Evolutionary conservation across 2,113 vertebrate genomes (phyloP).

Genomic region (Bubo scandiacus): DNA sequence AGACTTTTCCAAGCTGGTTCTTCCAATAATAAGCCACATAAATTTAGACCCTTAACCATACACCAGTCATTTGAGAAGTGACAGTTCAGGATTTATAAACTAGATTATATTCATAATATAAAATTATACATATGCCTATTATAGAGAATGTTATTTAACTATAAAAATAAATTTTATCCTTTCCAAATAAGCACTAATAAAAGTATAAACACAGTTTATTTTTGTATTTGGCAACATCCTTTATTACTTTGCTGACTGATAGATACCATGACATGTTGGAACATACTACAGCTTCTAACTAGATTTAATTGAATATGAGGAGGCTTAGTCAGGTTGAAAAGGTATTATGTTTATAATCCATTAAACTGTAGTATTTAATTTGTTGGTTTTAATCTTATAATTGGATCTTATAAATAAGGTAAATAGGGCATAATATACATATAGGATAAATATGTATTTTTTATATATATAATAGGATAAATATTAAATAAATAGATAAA

Average conservation of each 20-base stretch:
- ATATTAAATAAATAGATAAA: neutral
- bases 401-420: neutral
- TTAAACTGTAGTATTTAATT: neutral
- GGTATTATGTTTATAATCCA: neutral
- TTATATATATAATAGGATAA: neutral
- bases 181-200: neutral
- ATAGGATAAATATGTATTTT: neutral
- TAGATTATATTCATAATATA: neutral
- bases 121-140: neutral
- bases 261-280: neutral
- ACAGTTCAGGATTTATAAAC: neutral
- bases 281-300: neutral
- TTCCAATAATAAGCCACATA: neutral
- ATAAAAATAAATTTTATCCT: neutral
- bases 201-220: neutral
- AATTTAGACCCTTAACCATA: neutral
- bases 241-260: neutral
- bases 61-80: neutral
- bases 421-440: neutral
- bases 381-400: neutral
- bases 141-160: neutral
- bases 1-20: neutral
- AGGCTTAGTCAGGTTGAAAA: neutral
- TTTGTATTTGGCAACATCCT: neutral
- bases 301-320: neutral